Evolutionary conservation across 2,113 vertebrate genomes (phyloP).

Genomic region (Eretmodus cyanostictus): DNA sequence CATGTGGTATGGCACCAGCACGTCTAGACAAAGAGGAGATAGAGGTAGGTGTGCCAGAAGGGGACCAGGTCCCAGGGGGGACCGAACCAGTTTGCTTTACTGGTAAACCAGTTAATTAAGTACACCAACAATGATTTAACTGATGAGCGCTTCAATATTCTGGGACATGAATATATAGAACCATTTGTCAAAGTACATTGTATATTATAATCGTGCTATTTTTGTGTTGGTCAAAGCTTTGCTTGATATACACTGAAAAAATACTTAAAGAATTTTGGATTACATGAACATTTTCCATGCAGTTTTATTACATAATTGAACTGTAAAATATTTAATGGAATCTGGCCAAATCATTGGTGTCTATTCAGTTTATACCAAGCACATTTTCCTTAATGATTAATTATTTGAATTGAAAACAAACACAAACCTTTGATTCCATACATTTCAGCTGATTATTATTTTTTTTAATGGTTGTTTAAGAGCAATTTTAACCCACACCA

Average conservation of each 20-base stretch:
- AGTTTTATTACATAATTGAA: background rate
- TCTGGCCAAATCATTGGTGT: background rate
- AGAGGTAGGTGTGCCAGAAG: constrained; percentile 44
- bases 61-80: constrained; percentile 49
- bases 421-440: background rate
- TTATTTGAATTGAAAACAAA: background rate
- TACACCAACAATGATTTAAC: constrained; percentile 18
- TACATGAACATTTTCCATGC: background rate
- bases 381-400: background rate
- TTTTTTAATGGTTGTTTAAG: background rate
- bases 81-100: constrained; percentile 22
- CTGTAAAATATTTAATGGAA: background rate
- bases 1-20: constrained; percentile 16
- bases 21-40: constrained; percentile 48
- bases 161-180: background rate
- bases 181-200: background rate
- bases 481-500: background rate
- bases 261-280: background rate
- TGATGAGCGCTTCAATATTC: constrained; percentile 15
- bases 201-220: background rate
- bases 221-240: background rate
- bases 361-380: background rate
- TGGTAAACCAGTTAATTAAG: constrained; percentile 53
- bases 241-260: background rate
- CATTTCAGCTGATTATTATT: background rate